A percentile compares a stretch with the other conserved stretches of the same genome.
Evolutionary conservation across 2,113 vertebrate genomes (phyloP).

Genomic region (Calyptomena viridis): DNA sequence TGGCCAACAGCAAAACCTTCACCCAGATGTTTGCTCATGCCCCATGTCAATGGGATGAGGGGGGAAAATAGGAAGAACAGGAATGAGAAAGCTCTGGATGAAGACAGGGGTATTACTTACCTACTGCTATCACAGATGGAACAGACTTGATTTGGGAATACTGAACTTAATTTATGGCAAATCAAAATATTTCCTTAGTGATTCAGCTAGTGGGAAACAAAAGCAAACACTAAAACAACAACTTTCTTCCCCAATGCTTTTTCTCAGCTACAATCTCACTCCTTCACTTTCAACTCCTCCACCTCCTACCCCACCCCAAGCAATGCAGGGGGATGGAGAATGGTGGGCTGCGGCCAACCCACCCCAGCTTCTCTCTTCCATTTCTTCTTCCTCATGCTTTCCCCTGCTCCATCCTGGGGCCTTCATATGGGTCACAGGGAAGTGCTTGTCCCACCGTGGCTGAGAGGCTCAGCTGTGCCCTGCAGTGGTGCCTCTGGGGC

Average conservation of each 20-base stretch:
- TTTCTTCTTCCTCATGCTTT: neutral
- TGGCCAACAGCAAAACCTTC: neutral
- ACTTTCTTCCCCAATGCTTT: neutral
- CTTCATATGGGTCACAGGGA: neutral
- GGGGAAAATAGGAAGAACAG: neutral
- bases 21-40: neutral
- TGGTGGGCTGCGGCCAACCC: accelerated
- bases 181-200: neutral
- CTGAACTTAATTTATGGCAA: neutral
- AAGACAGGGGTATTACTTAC: neutral
- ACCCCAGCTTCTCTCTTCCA: neutral
- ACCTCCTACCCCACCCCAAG: accelerated
- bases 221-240: neutral
- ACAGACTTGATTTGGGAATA: neutral
- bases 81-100: neutral
- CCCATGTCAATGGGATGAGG: neutral
- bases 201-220: neutral
- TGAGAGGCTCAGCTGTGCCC: accelerated
- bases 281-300: neutral
- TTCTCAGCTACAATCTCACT: neutral
- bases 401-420: neutral
- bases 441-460: accelerated
- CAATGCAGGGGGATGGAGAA: neutral
- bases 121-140: neutral
- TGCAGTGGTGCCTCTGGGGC: neutral